Evolutionary conservation across 35 echinoderm and acorn worm species (phyloP).

Genomic region (Apostichopus californicus): DNA sequence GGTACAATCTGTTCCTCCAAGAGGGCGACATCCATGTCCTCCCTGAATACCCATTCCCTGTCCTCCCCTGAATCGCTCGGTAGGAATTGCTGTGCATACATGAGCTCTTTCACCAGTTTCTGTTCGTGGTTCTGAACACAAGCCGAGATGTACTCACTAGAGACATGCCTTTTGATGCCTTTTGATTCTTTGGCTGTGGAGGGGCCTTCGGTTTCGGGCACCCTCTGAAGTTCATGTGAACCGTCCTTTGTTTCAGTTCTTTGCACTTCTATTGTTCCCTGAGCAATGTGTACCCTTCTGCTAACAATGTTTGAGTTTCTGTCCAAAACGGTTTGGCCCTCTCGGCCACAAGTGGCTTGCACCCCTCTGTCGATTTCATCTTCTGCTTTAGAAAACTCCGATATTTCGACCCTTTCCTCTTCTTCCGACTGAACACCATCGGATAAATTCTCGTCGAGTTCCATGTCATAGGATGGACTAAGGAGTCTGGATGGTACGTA

Average conservation of each 20-base stretch:
- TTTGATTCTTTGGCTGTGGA: constrained; percentile 43
- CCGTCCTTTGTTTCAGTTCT: constrained; percentile 20
- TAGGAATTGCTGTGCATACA: constrained; percentile 27
- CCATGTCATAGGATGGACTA: constrained; percentile 63
- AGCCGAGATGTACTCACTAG: constrained; percentile 77
- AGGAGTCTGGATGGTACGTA: constrained; percentile 86
- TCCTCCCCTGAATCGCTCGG: neutral
- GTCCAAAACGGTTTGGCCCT: constrained; percentile 28
- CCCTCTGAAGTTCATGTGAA: constrained; percentile 3
- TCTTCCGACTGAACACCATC: constrained; percentile 48
- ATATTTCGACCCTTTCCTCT: constrained; percentile 63
- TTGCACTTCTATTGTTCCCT: constrained; percentile 33
- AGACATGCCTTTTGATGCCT: constrained; percentile 53
- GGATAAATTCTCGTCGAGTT: neutral
- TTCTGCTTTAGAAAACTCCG: constrained; percentile 65
- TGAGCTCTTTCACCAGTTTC: constrained; percentile 32
- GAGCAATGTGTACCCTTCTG: neutral
- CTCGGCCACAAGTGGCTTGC: constrained; percentile 7
- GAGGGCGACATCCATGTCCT: constrained; percentile 48
- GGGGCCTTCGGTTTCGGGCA: constrained; percentile 7
- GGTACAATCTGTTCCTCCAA: constrained; percentile 52
- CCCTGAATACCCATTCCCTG: constrained; percentile 50
- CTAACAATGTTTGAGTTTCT: constrained; percentile 10
- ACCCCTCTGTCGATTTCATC: constrained; percentile 40
- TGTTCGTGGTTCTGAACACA: constrained; percentile 63